phyloP scores from a whole-genome alignment of 2,888 invertebrate genomes.

The Aproaerema taeniolella region DNA sequence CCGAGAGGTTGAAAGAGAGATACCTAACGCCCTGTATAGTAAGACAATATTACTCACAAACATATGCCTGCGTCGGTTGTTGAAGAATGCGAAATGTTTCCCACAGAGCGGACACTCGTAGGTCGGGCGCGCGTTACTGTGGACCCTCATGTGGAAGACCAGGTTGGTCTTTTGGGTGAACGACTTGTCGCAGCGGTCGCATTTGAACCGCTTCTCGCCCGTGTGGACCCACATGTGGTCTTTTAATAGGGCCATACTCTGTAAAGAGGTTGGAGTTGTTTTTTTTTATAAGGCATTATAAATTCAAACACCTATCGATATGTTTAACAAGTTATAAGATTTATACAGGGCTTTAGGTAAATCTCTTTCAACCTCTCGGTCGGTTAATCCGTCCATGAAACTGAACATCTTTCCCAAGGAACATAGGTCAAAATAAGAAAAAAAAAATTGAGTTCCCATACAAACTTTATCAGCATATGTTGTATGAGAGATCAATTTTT shows the following conservation, averaged over 20 bases:
- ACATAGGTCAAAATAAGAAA: too few relatives aligned
- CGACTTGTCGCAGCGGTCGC: constrained; percentile 58
- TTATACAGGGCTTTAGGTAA: too few relatives aligned
- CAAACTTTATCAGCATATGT: too few relatives aligned
- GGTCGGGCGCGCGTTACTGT: constrained; percentile 42
- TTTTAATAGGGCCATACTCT: constrained; percentile 62
- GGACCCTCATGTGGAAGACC: constrained; percentile 57
- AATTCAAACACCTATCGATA: too few relatives aligned
- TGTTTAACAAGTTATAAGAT: too few relatives aligned
- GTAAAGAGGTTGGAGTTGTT: constrained; percentile 11
- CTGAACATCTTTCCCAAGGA: too few relatives aligned
- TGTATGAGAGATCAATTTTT: too few relatives aligned
- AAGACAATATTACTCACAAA: constrained; percentile 44
- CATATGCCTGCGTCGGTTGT: constrained; percentile 62
- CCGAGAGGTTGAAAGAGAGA: too few relatives aligned
- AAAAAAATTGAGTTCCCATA: too few relatives aligned
- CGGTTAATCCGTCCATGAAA: too few relatives aligned
- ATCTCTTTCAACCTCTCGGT: too few relatives aligned
- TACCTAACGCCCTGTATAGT: neutral
- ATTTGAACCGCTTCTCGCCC: constrained; percentile 62
- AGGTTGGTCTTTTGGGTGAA: constrained; percentile 63
- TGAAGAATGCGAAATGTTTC: constrained; percentile 61
- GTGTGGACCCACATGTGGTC: constrained; percentile 69
- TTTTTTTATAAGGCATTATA: too few relatives aligned
- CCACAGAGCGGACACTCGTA: constrained; percentile 63